Conservation (phyloP, 2,888 invertebrate species). For the Cryptocephalus primarius region DNA sequence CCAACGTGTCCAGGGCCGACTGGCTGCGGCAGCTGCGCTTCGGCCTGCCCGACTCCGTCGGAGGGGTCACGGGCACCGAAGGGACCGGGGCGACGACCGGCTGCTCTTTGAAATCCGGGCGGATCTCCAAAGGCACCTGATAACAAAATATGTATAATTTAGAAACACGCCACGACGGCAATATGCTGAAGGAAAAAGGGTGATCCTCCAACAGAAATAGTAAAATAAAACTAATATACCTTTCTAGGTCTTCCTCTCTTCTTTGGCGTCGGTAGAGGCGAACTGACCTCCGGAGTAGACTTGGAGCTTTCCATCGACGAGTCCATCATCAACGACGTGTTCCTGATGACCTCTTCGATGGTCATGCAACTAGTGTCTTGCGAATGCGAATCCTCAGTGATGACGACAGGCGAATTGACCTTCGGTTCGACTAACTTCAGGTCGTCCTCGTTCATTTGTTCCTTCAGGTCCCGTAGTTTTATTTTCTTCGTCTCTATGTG, state of each 20-base stretch:
- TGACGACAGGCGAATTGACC: constrained; percentile 20
- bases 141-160: neutral
- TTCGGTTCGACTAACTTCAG: constrained; percentile 17
- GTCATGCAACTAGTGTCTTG: constrained; percentile 20
- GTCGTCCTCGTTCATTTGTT: constrained; percentile 11
- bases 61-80: neutral
- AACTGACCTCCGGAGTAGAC: neutral
- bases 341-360: constrained; percentile 9
- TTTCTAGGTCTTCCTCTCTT: constrained; percentile 23
- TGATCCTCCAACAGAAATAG: no score
- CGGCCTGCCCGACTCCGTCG: constrained; percentile 27
- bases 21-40: constrained; percentile 36
- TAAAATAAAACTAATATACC: constrained; percentile 6
- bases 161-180: no score
- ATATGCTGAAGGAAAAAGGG: no score
- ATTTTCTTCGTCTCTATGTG: neutral
- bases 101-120: constrained; percentile 29
- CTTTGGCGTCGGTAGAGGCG: constrained; percentile 9
- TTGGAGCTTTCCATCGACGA: neutral
- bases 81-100: neutral
- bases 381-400: constrained; percentile 23
- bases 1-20: constrained; percentile 32
- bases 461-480: no score
- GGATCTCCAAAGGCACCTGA: constrained; percentile 33
- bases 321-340: neutral